Percentiles rank a stretch among this genome's conserved stretches.
phyloP scores from a whole-genome alignment of 2,797 vertebrate genomes.

The Poeciliopsis turneri region DNA sequence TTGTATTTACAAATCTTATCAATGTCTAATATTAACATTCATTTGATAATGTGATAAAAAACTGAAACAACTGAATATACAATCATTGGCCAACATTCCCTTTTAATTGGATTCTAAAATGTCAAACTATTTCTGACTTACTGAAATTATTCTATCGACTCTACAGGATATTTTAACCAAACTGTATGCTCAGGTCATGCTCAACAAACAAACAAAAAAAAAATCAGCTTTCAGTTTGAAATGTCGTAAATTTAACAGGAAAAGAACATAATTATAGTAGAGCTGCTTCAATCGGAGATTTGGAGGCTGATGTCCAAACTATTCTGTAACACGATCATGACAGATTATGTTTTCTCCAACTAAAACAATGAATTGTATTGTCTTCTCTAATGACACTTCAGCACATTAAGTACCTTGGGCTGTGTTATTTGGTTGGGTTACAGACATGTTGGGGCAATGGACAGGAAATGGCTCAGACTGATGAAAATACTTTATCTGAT shows the following conservation, averaged over 20 bases:
- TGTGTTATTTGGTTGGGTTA: not conserved
- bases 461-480: conserved; percentile 31
- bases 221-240: not conserved
- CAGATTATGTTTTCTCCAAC: not conserved
- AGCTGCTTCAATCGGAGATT: not conserved
- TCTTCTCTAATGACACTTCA: not conserved
- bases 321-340: not conserved
- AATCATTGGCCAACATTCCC: not conserved
- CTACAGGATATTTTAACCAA: not conserved
- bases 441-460: conserved; percentile 20
- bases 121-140: not conserved
- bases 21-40: not conserved
- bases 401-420: not conserved
- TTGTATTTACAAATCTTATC: not conserved
- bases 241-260: not conserved
- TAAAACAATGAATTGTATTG: no score
- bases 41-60: not conserved
- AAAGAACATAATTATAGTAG: not conserved
- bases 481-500: conserved; percentile 20
- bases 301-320: not conserved
- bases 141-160: not conserved
- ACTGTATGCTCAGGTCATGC: not conserved
- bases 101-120: not conserved
- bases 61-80: not conserved
- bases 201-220: not conserved